Conservation (phyloP, 2,888 invertebrate genomes). For the Rhingia rostrata region DNA sequence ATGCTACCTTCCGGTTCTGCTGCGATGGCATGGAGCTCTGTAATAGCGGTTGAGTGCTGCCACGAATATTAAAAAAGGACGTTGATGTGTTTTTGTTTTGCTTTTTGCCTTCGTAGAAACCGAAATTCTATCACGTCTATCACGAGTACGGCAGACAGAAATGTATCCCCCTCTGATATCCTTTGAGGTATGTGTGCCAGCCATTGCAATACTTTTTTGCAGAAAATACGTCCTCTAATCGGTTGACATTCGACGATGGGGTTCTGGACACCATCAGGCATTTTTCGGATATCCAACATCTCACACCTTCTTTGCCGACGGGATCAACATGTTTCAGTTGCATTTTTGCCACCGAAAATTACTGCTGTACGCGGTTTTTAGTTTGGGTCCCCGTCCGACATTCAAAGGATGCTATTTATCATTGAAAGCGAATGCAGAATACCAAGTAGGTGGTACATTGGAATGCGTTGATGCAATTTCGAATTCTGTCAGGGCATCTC, state of each 20-base stretch:
- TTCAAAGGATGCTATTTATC: constrained; percentile 55
- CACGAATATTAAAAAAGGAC: constrained; percentile 55
- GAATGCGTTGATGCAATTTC: background rate
- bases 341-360: constrained; percentile 24
- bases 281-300: constrained; percentile 33
- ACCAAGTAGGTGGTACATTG: constrained; percentile 52
- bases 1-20: constrained; percentile 67
- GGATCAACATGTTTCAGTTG: constrained; percentile 37
- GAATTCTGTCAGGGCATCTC: constrained; percentile 5
- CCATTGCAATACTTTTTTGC: background rate
- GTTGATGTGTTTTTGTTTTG: constrained; percentile 11
- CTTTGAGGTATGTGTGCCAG: constrained; percentile 1
- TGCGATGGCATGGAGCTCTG: constrained; percentile 3
- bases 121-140: constrained; percentile 68
- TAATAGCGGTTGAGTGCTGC: constrained; percentile 43
- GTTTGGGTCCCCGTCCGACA: constrained; percentile 18
- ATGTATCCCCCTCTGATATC: constrained; percentile 32
- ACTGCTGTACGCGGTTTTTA: constrained; percentile 13
- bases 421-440: constrained; percentile 60
- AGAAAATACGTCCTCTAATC: constrained; percentile 30
- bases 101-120: constrained; percentile 24
- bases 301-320: constrained; percentile 46
- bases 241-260: background rate
- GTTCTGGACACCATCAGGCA: constrained; percentile 35
- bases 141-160: constrained; percentile 62